Base-by-base conservation (phyloP, 2,888 invertebrate species). In the Exocentrus adspersus region DNA sequence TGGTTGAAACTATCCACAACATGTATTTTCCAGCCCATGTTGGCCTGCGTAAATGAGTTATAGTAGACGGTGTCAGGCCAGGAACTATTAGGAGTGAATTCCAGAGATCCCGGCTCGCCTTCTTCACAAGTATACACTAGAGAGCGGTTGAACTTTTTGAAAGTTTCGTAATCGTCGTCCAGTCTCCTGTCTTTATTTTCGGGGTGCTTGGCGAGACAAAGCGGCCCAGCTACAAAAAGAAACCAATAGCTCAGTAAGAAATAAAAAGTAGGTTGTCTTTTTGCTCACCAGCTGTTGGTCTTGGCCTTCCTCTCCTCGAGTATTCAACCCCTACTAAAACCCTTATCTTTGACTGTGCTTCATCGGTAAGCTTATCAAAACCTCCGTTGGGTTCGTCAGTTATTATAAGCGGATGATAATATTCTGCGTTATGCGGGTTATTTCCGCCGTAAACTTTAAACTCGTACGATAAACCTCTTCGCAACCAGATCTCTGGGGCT, bases 1-100 rank as follows among this genome's bases (percentile, higher is more conserved):
- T 73, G 85, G 45, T 83, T 84, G 79, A 90, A 91, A 58, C 87
- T 90, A 82, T 97, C 96, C 58, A 97, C 91, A 19, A 97, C 88
- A 82, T 92, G 91, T 78, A 97, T 95, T 81, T 94, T 94, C 87
- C 95, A 96, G 65, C 97, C 97, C 95, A 97, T 97, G 83, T 96
- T 94, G 20, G 92, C 88, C 76, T 95, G 95, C 2, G 94, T 93
- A 83, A 94, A 97, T 64, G 95, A 95, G 85, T 97, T 92, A 81
- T 95, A 95, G 83, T 96, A 97, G 17, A 97, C 94, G 21, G 89
- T 84, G 82, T 97, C 95, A 0, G 97, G 97, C 92, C 95, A 95
- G 1, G 93, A 88, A 46, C 91, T 87, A 81, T 96, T 95, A 21
- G 97, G 97, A 19, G 94, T 90, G 51, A 97, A 89, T 78, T 87